These are phyloP conservation scores for Drosophila pseudoananassae DNA, from an alignment of 1,140 invertebrate genomes.

Conservation along the genomic window DNA sequence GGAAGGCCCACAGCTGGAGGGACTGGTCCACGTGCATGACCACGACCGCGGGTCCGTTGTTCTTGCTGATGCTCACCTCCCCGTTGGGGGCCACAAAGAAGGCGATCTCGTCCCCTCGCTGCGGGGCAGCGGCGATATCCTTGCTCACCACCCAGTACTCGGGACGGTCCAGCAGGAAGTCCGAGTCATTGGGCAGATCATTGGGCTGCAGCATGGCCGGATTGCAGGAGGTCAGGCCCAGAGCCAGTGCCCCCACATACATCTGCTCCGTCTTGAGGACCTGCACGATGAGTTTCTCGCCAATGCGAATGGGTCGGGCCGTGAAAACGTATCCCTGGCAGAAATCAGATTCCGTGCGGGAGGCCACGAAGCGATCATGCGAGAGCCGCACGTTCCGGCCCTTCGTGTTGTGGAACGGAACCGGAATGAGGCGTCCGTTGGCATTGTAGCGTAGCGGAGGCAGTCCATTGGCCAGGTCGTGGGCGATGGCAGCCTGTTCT, in stretches of 20 bases:
- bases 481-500: conserved; percentile 55
- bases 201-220: conserved; percentile 89
- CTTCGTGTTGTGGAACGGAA: conserved; percentile 90
- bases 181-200: conserved; percentile 96
- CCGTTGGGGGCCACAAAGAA: conserved; percentile 93
- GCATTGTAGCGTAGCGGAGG: conserved; percentile 89
- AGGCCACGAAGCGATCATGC: conserved; percentile 91
- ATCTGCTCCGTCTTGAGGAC: conserved; percentile 93
- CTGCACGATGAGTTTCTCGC: conserved; percentile 94
- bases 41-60: conserved; percentile 91
- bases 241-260: conserved; percentile 94
- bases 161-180: conserved; percentile 95
- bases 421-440: conserved; percentile 87
- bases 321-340: conserved; percentile 98
- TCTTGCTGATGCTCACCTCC: conserved; percentile 95
- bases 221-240: conserved; percentile 97
- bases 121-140: conserved; percentile 93
- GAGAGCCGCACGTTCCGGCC: conserved; percentile 94
- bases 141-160: conserved; percentile 99
- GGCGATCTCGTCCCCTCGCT: conserved; percentile 95
- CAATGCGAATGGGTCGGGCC: conserved; percentile 91
- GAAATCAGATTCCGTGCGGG: conserved; percentile 93
- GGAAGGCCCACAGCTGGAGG: conserved; percentile 95
- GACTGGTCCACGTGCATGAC: conserved; percentile 98
- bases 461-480: conserved; percentile 82